Conservation (phyloP, 2,113 vertebrate genomes). For the Echinops telfairi region DNA sequence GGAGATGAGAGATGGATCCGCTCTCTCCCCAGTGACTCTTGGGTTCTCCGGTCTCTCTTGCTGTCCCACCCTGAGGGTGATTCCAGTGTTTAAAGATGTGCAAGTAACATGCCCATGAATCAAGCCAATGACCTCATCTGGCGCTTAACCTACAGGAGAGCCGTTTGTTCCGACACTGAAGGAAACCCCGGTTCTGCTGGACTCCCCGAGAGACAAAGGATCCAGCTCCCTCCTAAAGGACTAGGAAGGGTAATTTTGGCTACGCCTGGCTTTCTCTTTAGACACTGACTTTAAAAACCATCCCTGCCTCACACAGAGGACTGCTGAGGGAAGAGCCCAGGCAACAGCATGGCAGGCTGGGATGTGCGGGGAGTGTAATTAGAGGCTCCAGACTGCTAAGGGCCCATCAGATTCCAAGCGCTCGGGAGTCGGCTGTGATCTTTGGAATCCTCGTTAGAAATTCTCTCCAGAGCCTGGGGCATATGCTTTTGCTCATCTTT, state of each 20-base stretch:
- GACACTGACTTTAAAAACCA: constrained; percentile 37
- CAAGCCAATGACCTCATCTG: constrained; percentile 54
- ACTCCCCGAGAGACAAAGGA: neutral
- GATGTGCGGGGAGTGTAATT: constrained; percentile 42
- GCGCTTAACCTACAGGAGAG: constrained; percentile 70
- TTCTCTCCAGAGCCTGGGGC: constrained; percentile 82
- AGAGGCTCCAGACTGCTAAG: constrained; percentile 68
- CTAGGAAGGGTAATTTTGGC: constrained; percentile 68
- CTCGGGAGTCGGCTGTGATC: constrained; percentile 76
- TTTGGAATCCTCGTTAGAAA: constrained; percentile 82
- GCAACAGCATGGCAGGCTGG: constrained; percentile 21
- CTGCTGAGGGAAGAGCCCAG: neutral
- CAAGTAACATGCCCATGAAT: neutral
- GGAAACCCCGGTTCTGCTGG: neutral
- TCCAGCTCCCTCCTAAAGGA: constrained; percentile 59
- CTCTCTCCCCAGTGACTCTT: neutral
- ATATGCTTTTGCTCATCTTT: constrained; percentile 82
- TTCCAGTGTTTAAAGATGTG: neutral
- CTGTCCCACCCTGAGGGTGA: constrained; percentile 35
- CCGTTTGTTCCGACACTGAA: constrained; percentile 60
- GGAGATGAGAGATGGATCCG: neutral
- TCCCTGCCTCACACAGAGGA: constrained; percentile 52
- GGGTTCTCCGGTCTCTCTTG: constrained; percentile 14
- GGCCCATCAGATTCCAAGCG: constrained; percentile 73
- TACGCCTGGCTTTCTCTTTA: constrained; percentile 36